Evolutionary conservation across 1,140 invertebrate species (phyloP).

Genomic region (Trypoxylus dichotomus): DNA sequence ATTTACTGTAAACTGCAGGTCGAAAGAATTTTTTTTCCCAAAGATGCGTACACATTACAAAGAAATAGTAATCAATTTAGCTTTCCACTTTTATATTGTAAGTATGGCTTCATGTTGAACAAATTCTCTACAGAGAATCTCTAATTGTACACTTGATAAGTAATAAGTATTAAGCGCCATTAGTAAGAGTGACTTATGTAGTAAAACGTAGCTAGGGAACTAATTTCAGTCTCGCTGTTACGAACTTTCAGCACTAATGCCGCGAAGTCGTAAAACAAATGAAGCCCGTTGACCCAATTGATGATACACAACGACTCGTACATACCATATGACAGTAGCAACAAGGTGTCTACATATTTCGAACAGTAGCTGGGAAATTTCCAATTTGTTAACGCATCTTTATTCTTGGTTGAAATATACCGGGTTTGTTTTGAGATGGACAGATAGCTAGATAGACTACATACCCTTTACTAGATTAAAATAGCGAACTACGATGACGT

Average conservation of each 20-base stretch:
- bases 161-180: background rate
- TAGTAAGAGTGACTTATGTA: background rate
- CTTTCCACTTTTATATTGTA: too few species aligned
- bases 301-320: background rate
- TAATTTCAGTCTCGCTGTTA: background rate
- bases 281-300: slow-evolving; percentile 8
- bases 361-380: too few species aligned
- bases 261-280: slow-evolving; percentile 17
- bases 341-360: background rate
- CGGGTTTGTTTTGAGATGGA: too few species aligned
- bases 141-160: background rate
- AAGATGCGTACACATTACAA: too few species aligned
- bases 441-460: too few species aligned
- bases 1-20: too few species aligned
- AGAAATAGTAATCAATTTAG: too few species aligned
- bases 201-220: background rate
- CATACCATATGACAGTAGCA: background rate
- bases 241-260: slow-evolving; percentile 1
- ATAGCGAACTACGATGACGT: too few species aligned
- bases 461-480: too few species aligned
- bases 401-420: too few species aligned
- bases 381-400: too few species aligned
- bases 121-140: background rate
- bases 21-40: too few species aligned
- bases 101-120: background rate